Evolutionary conservation across 92 coral and sea anemone species (phyloP), one percentile per base, ranked within the genome.

Genomic region (Porites divaricata): DNA sequence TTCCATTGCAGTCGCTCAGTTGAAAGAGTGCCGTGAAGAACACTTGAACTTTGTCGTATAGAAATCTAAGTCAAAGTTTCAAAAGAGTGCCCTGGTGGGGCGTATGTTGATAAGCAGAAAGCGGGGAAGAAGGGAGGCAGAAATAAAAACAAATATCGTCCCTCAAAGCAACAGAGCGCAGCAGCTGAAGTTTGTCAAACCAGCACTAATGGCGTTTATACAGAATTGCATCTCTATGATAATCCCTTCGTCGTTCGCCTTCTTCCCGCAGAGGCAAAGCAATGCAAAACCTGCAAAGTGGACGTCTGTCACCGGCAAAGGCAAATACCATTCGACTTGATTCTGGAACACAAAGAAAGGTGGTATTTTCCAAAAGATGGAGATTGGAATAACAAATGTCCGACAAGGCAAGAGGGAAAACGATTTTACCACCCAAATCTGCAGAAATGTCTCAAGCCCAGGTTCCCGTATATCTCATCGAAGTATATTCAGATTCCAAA

Each of bases 1-100:
- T 66, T 76, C 84, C n/a, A 72, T 88, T 20, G 87, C 91, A 13
- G 91, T 88, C 70, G 74, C 91, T 50, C 88, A 78, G 20, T 62
- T 75, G 22, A 50, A 75, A 24, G 61, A 51, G 65, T 61, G 75
- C 58, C 79, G 76, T 25, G 22, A 64, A 10, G 67, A 58, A 22
- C 82, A 88, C 28, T 86, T 80, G 12, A 49, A 57, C 63, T 61
- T 61, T 53, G 53, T 83, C 21, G 1, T 35, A 28, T 26, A 51
- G 24, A 74, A 81, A 83, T 76, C 86, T 28, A 56, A 65, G 19
- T 16, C 41, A 41, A 54, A 23, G 52, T 51, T 41, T 57, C 51
- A 58, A 13, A 59, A 70, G 63, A 2, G 87, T 49, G 87, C 86
- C 52, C 87, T 87, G 52, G 90, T 83, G 35, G 86, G n/a, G n/a